Evolutionary conservation across 1,140 invertebrate genomes (phyloP).

Genomic region (Tetragnatha versicolor): DNA sequence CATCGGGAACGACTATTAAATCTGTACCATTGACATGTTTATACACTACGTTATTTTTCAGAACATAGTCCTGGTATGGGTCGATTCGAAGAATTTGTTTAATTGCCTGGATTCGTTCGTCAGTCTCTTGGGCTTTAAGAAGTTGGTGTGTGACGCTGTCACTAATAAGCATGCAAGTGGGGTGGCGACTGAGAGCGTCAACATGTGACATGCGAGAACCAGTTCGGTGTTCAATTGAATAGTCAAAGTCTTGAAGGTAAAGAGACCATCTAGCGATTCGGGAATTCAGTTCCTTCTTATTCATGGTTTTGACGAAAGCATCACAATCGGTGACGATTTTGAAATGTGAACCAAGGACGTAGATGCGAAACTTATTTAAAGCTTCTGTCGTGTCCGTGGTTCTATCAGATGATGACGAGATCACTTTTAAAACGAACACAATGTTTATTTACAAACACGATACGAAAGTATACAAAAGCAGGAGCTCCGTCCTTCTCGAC

Average conservation of each 20-base stretch:
- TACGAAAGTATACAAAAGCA: too few species aligned
- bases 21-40: not conserved
- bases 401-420: too few species aligned
- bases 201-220: slow-evolving; percentile 7
- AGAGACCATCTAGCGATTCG: slow-evolving; percentile 29
- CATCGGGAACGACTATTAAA: not conserved
- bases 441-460: too few species aligned
- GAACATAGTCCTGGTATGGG: not conserved
- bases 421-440: too few species aligned
- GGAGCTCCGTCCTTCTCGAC: too few species aligned
- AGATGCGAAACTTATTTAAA: slow-evolving; percentile 66
- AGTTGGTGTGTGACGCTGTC: not conserved
- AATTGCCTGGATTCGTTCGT: not conserved
- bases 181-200: not conserved
- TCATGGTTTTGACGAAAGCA: slow-evolving; percentile 10
- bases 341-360: slow-evolving; percentile 61
- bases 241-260: slow-evolving; percentile 17
- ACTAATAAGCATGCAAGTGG: not conserved
- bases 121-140: not conserved
- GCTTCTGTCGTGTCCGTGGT: too few species aligned
- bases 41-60: not conserved
- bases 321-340: slow-evolving; percentile 39
- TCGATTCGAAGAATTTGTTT: not conserved
- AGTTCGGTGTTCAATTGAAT: slow-evolving; percentile 16
- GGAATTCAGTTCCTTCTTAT: too few species aligned